Evolutionary conservation across 2,113 vertebrate genomes (phyloP).

Genomic region (Pithys albifrons): DNA sequence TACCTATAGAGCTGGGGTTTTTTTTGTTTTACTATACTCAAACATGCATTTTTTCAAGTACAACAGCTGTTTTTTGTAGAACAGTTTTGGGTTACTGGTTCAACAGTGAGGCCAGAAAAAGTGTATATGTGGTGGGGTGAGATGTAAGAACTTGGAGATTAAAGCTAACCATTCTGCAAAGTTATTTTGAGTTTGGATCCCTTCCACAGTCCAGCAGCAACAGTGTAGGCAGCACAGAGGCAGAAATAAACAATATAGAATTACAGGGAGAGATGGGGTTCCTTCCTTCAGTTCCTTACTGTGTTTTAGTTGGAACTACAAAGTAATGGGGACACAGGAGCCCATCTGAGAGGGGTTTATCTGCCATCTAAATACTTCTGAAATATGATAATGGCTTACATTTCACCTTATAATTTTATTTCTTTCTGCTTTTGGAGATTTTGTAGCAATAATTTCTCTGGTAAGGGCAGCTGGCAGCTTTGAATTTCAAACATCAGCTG

Average conservation of each 20-base stretch:
- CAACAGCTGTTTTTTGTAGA: neutral
- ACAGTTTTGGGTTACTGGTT: neutral
- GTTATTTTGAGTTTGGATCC: neutral
- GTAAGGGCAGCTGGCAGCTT: neutral
- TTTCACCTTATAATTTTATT: neutral
- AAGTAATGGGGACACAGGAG: neutral
- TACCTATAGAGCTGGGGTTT: neutral
- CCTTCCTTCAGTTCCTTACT: neutral
- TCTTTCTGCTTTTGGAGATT: neutral
- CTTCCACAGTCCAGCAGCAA: neutral
- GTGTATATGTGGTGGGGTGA: rapidly evolving
- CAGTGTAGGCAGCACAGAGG: neutral
- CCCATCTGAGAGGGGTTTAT: neutral
- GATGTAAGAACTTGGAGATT: neutral
- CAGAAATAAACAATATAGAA: neutral
- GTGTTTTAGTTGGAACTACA: neutral
- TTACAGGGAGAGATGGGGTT: neutral
- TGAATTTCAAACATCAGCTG: neutral
- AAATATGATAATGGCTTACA: neutral
- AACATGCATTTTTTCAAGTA: rapidly evolving
- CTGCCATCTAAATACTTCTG: neutral
- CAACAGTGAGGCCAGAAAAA: neutral
- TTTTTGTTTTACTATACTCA: rapidly evolving
- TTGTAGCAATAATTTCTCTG: neutral
- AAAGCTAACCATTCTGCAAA: neutral